Evolutionary conservation across 2,113 vertebrate genomes (phyloP), one percentile per base, ranked within the genome.

Genomic region (Phocoena sinus): DNA sequence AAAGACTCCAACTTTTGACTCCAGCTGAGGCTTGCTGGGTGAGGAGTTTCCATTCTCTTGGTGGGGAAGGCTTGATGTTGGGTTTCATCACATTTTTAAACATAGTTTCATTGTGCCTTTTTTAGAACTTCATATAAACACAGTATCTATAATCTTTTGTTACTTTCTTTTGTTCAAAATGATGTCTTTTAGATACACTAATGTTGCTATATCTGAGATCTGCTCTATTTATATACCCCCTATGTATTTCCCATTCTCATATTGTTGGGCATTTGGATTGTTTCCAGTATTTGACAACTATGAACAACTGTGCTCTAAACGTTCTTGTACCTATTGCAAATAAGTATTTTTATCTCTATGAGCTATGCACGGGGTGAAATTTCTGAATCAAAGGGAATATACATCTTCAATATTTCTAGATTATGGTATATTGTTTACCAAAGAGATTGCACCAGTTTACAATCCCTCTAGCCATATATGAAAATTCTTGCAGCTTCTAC

Each of bases 11-110:
- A 41, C 18, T 95, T 60, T 41, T 79, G 38, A 58, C 41, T 93
- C 12, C 6, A 33, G 20, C 67, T 25, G 87, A 82, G 41, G 56
- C 41, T 33, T 86, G 15, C 26, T 68, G 20, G 23, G 15, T 79
- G 7, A n/a, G 38, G 58, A 41, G n/a, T 50, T 82, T 94, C 87
- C 18, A 5, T 81, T 62, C 41, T 84, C 38, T 71, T 82, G 60
- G n/a, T 36, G 76, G 36, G 18, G 85, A 87, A 26, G 28, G 44
- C 25, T 58, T 14, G 41, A 81, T 92, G 26, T 90, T 81, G 50
- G 86, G 71, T 96, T 97, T 94, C 93, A 90, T 41, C 60, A 25
- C 11, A 14, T 44, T 58, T 79, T 73, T 67, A 77, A 93, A 77
- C 8, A 65, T 31, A 47, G 13, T 76, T 79, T 95, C 50, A 74